Evolutionary conservation across 2,888 invertebrate genomes (phyloP), one percentile per base, ranked within the genome.

Genomic region (Drosophila kambysellisi): DNA sequence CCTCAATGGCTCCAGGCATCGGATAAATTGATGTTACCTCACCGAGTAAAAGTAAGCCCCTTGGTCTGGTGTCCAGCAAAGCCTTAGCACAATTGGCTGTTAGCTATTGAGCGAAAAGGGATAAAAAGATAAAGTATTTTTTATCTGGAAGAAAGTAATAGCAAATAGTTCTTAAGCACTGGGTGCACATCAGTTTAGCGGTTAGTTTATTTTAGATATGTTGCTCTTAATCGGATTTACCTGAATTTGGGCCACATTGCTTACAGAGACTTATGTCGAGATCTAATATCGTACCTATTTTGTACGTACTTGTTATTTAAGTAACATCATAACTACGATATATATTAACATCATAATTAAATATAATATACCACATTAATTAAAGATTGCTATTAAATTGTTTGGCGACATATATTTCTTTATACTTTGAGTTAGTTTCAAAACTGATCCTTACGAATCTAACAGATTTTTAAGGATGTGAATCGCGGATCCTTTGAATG

Each of bases 21-120:
- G 88, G 86, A 71, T 93, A 93, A 58, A 79, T 77, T 8, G 88
- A 35, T 0, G 91, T 91, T 7, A 76, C 57, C 74, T 93, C 93
- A 2, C 15, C 72, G 5, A 93, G 67, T 3, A 79, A 1, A 30
- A 86, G 25, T 33, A 92, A 60, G 0, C 93, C 93, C 32, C 77
- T 80, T 4, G 93, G 93, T n/a, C 66, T 71, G 20, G 76, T 80
- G 0, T 84, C 72, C 46, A 91, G 8, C 46, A 93, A 8, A 4
- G 91, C 72, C 73, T 92, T 93, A 2, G 88, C 89, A 48, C 75
- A 74, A 25, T 82, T 89, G 4, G 53, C 73, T 37, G 92, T 89
- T 9, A 90, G 0, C 91, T 91, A 30, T 35, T 5, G 4, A 25
- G 7, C 17, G 29, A 4, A 50, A 43, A 11, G 4, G 1, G 0